Conservation (phyloP, 2,113 vertebrate species). For the Bothrops jararaca region DNA sequence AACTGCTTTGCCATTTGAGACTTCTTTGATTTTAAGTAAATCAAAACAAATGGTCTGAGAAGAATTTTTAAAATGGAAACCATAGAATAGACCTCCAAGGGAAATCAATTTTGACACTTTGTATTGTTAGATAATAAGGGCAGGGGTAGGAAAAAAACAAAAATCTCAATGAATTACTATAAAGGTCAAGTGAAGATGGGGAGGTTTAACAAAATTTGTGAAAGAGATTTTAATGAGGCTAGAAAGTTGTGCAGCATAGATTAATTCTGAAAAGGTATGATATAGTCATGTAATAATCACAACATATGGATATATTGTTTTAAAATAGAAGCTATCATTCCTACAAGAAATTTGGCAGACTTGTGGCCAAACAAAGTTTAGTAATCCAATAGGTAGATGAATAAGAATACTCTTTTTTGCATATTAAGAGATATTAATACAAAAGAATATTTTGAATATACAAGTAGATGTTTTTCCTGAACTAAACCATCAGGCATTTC, state of each 20-base stretch:
- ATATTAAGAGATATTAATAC: neutral
- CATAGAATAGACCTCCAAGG: constrained; percentile 39
- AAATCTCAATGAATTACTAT: constrained; percentile 35
- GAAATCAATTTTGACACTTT: constrained; percentile 53
- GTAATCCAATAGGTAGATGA: neutral
- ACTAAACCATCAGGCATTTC: neutral
- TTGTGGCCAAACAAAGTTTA: neutral
- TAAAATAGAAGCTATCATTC: neutral
- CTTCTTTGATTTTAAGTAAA: constrained; percentile 43
- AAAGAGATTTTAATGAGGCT: constrained; percentile 13
- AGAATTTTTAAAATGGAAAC: constrained; percentile 53
- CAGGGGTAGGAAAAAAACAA: constrained; percentile 42
- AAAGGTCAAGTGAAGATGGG: constrained; percentile 49
- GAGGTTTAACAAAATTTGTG: constrained; percentile 30
- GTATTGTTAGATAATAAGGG: constrained; percentile 46
- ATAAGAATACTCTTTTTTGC: neutral
- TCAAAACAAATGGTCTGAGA: constrained; percentile 44
- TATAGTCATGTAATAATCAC: neutral
- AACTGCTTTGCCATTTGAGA: constrained; percentile 51
- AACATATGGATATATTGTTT: neutral
- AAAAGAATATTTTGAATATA: neutral
- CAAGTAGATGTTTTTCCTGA: neutral
- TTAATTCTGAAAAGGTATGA: neutral
- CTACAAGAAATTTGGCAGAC: neutral
- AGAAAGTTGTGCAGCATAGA: neutral